Evolutionary conservation across 1,140 invertebrate genomes (phyloP).

Genomic region (Chironomus striatipennis): DNA sequence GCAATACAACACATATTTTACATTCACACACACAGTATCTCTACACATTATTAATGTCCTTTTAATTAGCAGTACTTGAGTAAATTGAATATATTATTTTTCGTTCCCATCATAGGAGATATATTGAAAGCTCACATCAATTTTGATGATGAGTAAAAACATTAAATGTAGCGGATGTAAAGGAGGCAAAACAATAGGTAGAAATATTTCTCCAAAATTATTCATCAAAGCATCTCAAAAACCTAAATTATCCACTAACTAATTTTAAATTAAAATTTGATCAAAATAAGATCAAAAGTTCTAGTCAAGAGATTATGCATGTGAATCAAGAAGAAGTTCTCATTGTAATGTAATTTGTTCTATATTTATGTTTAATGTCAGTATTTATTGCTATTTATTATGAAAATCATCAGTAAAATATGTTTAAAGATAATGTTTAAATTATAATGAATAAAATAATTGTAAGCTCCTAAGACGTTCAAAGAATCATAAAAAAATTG

Average conservation of each 20-base stretch:
- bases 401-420: too few species aligned
- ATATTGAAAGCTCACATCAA: slow-evolving; percentile 1
- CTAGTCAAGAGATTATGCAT: not conserved
- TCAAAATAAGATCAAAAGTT: not conserved
- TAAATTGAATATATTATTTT: not conserved
- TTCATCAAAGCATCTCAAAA: not conserved
- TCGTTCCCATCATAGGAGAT: not conserved
- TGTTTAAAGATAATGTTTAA: too few species aligned
- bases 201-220: slow-evolving; percentile 8
- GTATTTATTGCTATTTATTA: too few species aligned
- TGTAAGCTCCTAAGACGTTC: too few species aligned
- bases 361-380: slow-evolving; percentile 8
- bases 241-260: too few species aligned
- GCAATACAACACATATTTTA: not conserved
- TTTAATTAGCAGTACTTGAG: not conserved
- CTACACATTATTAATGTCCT: not conserved
- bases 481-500: too few species aligned
- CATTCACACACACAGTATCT: not conserved
- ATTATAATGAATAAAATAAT: too few species aligned
- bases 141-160: not conserved
- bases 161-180: not conserved
- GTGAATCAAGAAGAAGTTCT: not conserved
- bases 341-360: not conserved
- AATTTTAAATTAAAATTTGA: too few species aligned
- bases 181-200: too few species aligned